Conservation (phyloP, 2,113 vertebrate genomes). For the Brachionichthys hirsutus region DNA sequence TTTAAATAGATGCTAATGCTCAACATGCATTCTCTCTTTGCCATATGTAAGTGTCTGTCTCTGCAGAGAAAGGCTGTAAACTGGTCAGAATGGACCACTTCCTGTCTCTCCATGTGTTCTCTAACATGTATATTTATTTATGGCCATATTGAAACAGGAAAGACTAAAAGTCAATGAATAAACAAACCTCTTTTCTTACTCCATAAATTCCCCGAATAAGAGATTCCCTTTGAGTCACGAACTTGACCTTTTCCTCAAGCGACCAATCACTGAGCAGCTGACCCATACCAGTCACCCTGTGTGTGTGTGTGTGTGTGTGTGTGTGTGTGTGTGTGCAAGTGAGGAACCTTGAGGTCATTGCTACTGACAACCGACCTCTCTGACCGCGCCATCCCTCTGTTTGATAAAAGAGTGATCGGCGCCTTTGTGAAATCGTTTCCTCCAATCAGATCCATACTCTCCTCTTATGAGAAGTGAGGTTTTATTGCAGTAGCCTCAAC, state of each 20-base stretch:
- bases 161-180: not conserved
- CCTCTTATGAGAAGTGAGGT: not conserved
- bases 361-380: conserved; percentile 17
- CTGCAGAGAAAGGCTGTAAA: conserved; percentile 1
- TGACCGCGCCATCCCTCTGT: not conserved
- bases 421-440: not conserved
- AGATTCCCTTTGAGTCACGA: not conserved
- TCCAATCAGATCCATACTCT: conserved; percentile 1
- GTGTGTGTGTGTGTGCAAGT: not conserved
- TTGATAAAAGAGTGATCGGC: conserved; percentile 2
- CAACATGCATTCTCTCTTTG: conserved; percentile 16
- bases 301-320: conserved; percentile 6
- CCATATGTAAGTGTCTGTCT: conserved; percentile 34
- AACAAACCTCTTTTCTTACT: not conserved
- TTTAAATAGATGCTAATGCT: conserved; percentile 1
- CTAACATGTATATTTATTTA: not conserved
- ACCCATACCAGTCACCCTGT: not conserved
- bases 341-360: conserved; percentile 4
- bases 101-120: not conserved
- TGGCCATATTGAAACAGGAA: not conserved
- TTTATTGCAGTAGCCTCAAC: not conserved
- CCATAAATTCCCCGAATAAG: not conserved
- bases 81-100: not conserved
- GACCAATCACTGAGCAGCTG: not conserved
- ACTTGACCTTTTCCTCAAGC: conserved; percentile 1